Conservation (phyloP, 1,140 invertebrate species). For the Conus betulinus region DNA sequence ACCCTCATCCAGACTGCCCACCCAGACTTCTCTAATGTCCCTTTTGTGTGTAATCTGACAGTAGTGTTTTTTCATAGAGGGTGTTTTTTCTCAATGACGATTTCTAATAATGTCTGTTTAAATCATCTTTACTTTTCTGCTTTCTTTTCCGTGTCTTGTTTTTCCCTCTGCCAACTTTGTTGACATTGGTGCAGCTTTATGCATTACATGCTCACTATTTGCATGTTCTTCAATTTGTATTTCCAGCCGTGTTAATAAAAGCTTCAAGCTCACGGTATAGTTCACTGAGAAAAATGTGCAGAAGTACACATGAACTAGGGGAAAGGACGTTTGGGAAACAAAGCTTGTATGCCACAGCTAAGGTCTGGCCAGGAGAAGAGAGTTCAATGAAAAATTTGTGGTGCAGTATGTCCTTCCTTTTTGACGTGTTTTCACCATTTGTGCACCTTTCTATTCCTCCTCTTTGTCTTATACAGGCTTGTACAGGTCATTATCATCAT, state of each 20-base stretch:
- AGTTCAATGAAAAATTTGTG: not conserved
- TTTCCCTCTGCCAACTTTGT: not conserved
- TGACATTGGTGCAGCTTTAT: not conserved
- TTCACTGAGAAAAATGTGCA: no score
- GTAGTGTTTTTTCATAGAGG: no score
- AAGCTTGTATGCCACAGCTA: not conserved
- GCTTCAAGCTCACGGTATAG: no score
- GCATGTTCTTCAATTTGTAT: no score
- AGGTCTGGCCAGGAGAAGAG: slow-evolving; percentile 12
- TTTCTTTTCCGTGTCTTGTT: not conserved
- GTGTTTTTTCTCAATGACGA: no score
- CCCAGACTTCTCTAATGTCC: no score
- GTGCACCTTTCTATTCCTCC: not conserved
- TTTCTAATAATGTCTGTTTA: no score
- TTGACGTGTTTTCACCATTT: slow-evolving; percentile 8
- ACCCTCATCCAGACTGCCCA: no score
- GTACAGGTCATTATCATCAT: slow-evolving; percentile 21
- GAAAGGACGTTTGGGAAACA: not conserved
- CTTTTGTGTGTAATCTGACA: no score
- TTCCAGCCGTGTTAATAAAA: no score
- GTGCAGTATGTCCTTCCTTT: not conserved
- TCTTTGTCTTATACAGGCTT: slow-evolving; percentile 14
- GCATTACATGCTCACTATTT: no score
- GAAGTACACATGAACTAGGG: no score
- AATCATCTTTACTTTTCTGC: not conserved